These are phyloP conservation scores for Urocitellus parryii DNA, from an alignment of 2,113 vertebrate genomes.

Conservation along the genomic window DNA sequence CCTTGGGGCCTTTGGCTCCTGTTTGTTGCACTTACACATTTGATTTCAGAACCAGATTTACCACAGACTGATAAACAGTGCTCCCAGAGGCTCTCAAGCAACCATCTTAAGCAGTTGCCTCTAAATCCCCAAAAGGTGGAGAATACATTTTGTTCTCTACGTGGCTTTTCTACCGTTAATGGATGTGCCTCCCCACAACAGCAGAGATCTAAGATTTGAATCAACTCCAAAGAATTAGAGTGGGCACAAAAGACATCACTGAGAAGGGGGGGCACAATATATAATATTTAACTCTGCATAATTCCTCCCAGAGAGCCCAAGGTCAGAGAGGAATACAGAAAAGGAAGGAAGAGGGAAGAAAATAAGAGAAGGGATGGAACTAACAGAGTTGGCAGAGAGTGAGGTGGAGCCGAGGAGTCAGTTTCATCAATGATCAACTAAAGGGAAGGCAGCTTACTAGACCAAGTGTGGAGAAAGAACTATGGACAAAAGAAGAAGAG, in stretches of 20 bases:
- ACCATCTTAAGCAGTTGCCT: not conserved
- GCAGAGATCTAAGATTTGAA: not conserved
- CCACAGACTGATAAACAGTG: not conserved
- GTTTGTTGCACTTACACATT: not conserved
- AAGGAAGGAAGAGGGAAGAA: not conserved
- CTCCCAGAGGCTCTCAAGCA: not conserved
- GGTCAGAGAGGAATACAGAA: not conserved
- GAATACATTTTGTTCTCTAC: not conserved
- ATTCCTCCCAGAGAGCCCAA: not conserved
- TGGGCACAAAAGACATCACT: not conserved
- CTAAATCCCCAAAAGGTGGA: not conserved
- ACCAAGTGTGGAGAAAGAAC: not conserved
- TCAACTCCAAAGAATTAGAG: not conserved
- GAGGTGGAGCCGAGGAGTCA: fast-evolving
- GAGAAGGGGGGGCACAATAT: too few relatives aligned
- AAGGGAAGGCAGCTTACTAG: not conserved
- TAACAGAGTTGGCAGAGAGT: not conserved
- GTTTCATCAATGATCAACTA: not conserved
- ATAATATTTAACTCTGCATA: not conserved
- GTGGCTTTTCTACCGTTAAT: not conserved
- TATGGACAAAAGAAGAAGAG: not conserved
- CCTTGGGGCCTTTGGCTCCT: not conserved
- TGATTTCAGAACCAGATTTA: not conserved
- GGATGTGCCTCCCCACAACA: not conserved
- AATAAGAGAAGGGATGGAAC: not conserved